Percentiles rank a stretch among this genome's conserved stretches.
Conservation (phyloP, 2,797 vertebrate species). For the Centropyge bicolor region DNA sequence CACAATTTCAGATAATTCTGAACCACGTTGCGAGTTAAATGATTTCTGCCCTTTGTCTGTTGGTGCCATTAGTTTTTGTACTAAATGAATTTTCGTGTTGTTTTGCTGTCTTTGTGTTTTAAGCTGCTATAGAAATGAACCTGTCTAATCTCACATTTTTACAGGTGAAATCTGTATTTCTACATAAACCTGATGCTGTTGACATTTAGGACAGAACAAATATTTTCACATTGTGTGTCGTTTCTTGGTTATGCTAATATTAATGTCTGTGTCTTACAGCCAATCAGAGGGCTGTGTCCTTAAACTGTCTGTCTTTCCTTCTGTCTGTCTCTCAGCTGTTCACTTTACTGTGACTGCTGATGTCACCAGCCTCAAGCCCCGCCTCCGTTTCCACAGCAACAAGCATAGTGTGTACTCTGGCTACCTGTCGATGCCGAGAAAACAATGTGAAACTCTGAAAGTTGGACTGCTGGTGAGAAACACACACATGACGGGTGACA, state of each 20-base stretch:
- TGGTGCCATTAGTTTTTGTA: too few species aligned
- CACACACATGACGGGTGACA: not conserved
- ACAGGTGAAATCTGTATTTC: not conserved
- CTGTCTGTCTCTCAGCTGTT: constrained; percentile 53
- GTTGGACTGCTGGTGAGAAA: constrained; percentile 66
- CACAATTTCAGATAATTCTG: too few species aligned
- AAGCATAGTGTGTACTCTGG: constrained; percentile 31
- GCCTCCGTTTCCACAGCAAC: constrained; percentile 61
- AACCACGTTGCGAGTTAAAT: too few species aligned
- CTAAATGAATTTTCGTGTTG: too few species aligned
- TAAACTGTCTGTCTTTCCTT: not conserved
- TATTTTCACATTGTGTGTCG: not conserved
- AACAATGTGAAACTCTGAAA: constrained; percentile 44
- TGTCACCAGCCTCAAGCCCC: constrained; percentile 57
- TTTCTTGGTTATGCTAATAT: not conserved
- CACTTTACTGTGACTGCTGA: constrained; percentile 61
- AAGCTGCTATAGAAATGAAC: not conserved
- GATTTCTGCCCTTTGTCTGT: too few species aligned
- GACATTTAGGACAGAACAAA: not conserved
- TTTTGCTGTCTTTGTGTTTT: not conserved
- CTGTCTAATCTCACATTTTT: not conserved
- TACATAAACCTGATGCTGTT: not conserved
- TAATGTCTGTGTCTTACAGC: not conserved
- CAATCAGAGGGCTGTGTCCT: not conserved
- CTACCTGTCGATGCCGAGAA: constrained; percentile 37